Evolutionary conservation across 2,797 vertebrate genomes (phyloP), one percentile per base, ranked within the genome.

Genomic region (Sebastes steindachneri): DNA sequence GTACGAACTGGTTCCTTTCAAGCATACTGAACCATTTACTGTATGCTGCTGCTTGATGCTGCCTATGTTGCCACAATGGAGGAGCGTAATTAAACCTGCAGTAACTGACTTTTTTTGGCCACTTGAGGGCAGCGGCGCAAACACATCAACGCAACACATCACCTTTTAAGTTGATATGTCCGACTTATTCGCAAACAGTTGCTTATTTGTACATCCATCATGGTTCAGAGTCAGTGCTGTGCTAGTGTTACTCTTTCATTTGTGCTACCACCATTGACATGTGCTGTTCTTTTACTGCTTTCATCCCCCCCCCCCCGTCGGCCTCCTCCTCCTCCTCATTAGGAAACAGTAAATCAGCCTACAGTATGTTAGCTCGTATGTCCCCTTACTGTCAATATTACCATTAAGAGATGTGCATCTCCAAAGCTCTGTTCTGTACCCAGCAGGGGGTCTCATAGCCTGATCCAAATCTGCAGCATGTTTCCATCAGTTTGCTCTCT

Each of bases 401-500:
- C 26, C 37, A 63, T 55, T 73, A 48, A 21, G 53, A 62, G 21
- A 29, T 54, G 5, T 29, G 3, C 29, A 78, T 68, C 59, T 70
- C 67, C 6, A 57, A 60, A 53, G 45, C 21, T 73, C 11, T 72
- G 31, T 26, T 74, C 23, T 73, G 19, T 23, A 62, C 57, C 41
- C 3, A 53, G 19, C 48, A 51, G 48, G 48, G 19, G 48, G 48
- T 53, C 19, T 53, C 48, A 53, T 53, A 9, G 8, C 9, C 53
- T 54, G 14, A 63, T 75, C 26, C 75, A 82, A 67, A 75, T 35
- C 35, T 48, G 57, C 59, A 54, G 11, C 67, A 33, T n/a, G 15
- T 29, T 69, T 66, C 17, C 11, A 68, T 72, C 72, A 74, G 7
- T 68, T n/a, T 69, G 21, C 68, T 77, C 28, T 7, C 29, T 15